Evolutionary conservation across 2,797 vertebrate genomes (phyloP).

Genomic region (Lateolabrax maculatus): DNA sequence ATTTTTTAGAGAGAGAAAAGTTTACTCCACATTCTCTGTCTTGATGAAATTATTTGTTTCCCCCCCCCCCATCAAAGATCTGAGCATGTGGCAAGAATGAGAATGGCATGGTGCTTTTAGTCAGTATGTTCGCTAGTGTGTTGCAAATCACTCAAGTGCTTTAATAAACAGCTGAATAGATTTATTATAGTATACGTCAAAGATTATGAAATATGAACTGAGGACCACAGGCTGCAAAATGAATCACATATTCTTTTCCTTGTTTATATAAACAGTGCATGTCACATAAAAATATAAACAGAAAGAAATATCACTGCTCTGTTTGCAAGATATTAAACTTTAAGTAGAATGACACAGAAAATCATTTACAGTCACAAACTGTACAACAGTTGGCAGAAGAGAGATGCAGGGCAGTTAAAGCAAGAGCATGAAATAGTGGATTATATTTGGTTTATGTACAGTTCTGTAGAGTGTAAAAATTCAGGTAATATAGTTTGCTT

Average conservation of each 20-base stretch:
- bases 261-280: slow-evolving; percentile 85
- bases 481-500: slow-evolving; percentile 65
- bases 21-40: neutral
- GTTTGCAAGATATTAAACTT: slow-evolving; percentile 88
- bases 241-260: slow-evolving; percentile 80
- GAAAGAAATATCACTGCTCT: slow-evolving; percentile 84
- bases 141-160: slow-evolving; percentile 81
- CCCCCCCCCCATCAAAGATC: neutral
- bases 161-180: slow-evolving; percentile 87
- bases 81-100: neutral
- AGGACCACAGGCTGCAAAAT: slow-evolving; percentile 81
- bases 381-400: slow-evolving; percentile 87
- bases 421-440: slow-evolving; percentile 78
- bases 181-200: slow-evolving; percentile 85
- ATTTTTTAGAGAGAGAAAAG: neutral
- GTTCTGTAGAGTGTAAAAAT: slow-evolving; percentile 83
- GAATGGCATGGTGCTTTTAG: neutral
- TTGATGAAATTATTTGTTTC: neutral
- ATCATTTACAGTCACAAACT: slow-evolving; percentile 93
- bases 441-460: slow-evolving; percentile 80
- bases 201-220: slow-evolving; percentile 82
- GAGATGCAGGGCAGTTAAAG: slow-evolving; percentile 77
- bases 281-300: slow-evolving; percentile 86
- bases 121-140: slow-evolving; percentile 24
- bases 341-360: slow-evolving; percentile 88